Evolutionary conservation across 2,888 invertebrate species (phyloP).

Genomic region (Bruchidius siliquastri): DNA sequence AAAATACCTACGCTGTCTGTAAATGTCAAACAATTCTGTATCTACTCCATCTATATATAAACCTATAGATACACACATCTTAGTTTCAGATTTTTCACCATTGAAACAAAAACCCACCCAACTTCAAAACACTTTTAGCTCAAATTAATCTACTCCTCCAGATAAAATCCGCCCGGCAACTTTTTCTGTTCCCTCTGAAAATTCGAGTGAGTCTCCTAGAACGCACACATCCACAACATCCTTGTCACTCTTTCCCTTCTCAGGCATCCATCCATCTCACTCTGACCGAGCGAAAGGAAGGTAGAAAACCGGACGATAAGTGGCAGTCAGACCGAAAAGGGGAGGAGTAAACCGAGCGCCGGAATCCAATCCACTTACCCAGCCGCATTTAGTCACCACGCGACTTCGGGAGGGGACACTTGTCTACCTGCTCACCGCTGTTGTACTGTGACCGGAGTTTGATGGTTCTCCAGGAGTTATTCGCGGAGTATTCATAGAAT

Average conservation of each 20-base stretch:
- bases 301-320: conserved; percentile 39
- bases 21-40: too few species aligned
- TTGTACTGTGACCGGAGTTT: neutral
- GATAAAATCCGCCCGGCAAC: neutral
- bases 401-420: conserved; percentile 5
- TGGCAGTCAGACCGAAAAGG: conserved; percentile 40
- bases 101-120: neutral
- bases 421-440: neutral
- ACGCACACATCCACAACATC: neutral
- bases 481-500: neutral
- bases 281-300: conserved; percentile 28
- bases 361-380: conserved; percentile 36
- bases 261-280: neutral
- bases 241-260: neutral
- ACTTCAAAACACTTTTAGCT: neutral
- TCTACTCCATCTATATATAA: too few species aligned
- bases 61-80: neutral
- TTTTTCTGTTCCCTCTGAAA: neutral
- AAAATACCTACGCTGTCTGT: too few species aligned
- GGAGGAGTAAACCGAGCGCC: conserved; percentile 42
- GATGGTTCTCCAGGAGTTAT: neutral
- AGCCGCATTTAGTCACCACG: conserved; percentile 37
- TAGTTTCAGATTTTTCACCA: neutral
- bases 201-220: neutral
- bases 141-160: neutral